Conservation (phyloP, 2,888 invertebrate species). For the Metalampra italica region DNA sequence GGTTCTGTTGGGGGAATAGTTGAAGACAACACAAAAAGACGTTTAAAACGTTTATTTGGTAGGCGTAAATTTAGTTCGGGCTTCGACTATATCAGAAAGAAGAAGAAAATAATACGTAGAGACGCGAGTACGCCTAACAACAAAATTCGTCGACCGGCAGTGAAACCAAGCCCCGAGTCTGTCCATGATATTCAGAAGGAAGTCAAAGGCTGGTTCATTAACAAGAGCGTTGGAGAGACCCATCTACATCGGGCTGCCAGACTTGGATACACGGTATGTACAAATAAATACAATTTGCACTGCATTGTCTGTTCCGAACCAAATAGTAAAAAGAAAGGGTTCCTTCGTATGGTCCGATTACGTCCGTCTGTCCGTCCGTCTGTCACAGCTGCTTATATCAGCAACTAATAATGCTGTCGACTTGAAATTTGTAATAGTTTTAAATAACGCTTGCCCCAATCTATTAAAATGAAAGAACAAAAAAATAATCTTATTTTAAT, state of each 20-base stretch:
- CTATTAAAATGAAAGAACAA: too few relatives aligned
- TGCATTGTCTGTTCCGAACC: too few relatives aligned
- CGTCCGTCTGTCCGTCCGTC: too few relatives aligned
- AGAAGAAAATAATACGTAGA: slow-evolving; percentile 84
- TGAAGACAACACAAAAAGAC: slow-evolving; percentile 68
- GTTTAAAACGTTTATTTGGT: slow-evolving; percentile 81
- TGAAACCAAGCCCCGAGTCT: slow-evolving; percentile 80
- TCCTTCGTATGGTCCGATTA: too few relatives aligned
- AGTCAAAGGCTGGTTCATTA: slow-evolving; percentile 94
- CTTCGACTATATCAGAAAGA: slow-evolving; percentile 93
- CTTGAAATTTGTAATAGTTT: too few relatives aligned
- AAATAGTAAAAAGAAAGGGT: too few relatives aligned
- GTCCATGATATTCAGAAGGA: slow-evolving; percentile 90
- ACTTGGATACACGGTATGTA: slow-evolving; percentile 89
- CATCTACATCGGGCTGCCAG: slow-evolving; percentile 94
- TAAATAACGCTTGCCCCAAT: too few relatives aligned
- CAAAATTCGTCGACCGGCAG: slow-evolving; percentile 67
- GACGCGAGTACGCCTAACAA: slow-evolving; percentile 59
- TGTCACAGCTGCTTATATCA: too few relatives aligned
- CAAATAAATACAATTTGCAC: slow-evolving; percentile 1
- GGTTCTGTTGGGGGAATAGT: slow-evolving; percentile 39
- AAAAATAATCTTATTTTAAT: too few relatives aligned
- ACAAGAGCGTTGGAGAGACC: slow-evolving; percentile 96
- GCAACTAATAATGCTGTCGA: too few relatives aligned
- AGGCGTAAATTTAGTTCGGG: slow-evolving; percentile 88